Evolutionary conservation across 2,888 invertebrate species (phyloP).

Genomic region (Eupeodes latifasciatus): DNA sequence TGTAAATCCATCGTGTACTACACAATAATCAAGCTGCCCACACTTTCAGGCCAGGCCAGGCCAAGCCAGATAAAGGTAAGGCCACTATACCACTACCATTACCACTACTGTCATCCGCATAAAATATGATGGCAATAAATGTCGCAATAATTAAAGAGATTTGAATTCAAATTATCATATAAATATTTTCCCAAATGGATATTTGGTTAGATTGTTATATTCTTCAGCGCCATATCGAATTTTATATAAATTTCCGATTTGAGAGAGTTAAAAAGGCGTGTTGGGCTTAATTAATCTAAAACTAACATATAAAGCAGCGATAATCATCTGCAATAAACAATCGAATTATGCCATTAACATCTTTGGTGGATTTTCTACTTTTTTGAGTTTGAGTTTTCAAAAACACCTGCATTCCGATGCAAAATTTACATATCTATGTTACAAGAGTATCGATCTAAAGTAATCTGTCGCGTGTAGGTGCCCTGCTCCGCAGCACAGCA

Average conservation of each 20-base stretch:
- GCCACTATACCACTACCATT: too few relatives aligned
- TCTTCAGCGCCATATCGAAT: slow-evolving; percentile 43
- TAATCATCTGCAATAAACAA: slow-evolving; percentile 60
- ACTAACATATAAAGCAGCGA: slow-evolving; percentile 45
- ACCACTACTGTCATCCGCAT: slow-evolving; percentile 31
- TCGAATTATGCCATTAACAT: slow-evolving; percentile 56
- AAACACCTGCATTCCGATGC: slow-evolving; percentile 25
- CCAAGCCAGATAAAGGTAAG: too few relatives aligned
- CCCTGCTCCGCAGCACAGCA: not conserved
- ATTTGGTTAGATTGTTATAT: slow-evolving; percentile 11
- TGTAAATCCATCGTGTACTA: slow-evolving; percentile 49
- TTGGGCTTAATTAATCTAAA: slow-evolving; percentile 50
- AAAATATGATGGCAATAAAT: slow-evolving; percentile 59
- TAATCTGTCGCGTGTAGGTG: slow-evolving; percentile 26
- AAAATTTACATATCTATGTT: slow-evolving; percentile 24
- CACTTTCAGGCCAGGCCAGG: slow-evolving; percentile 14
- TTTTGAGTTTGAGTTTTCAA: not conserved
- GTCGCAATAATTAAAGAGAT: slow-evolving; percentile 66
- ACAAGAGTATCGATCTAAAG: not conserved
- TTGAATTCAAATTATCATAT: slow-evolving; percentile 55
- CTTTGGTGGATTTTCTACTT: not conserved
- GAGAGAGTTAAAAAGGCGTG: slow-evolving; percentile 33
- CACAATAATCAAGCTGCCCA: slow-evolving; percentile 54
- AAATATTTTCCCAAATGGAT: slow-evolving; percentile 14
- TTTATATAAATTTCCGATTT: not conserved